Evolutionary conservation across 2,888 invertebrate species (phyloP).

Genomic region (Apotomis turbidana): DNA sequence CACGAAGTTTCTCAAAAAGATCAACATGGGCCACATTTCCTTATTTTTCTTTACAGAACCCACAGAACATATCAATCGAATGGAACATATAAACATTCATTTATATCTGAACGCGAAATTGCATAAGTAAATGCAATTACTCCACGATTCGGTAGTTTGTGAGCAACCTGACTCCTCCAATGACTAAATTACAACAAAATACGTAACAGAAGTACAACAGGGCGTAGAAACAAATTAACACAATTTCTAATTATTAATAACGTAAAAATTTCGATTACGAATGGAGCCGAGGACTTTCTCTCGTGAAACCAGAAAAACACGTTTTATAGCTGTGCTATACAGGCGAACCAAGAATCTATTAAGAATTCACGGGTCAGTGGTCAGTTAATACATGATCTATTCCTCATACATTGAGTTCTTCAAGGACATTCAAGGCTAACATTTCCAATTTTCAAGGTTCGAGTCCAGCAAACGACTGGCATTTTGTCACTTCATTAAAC

Average conservation of each 20-base stretch:
- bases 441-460: not conserved
- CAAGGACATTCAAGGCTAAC: conserved; percentile 12
- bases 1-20: not conserved
- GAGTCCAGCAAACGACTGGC: not conserved
- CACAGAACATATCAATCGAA: not conserved
- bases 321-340: conserved; percentile 27
- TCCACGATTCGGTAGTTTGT: not conserved
- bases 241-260: not conserved
- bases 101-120: not conserved
- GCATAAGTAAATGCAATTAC: not conserved
- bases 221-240: not conserved
- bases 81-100: not conserved
- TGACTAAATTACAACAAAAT: not conserved
- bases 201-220: not conserved
- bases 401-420: not conserved
- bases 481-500: conserved; percentile 22
- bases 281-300: conserved; percentile 32
- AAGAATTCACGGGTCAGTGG: conserved; percentile 21
- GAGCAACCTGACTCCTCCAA: not conserved
- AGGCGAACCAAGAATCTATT: conserved; percentile 22
- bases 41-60: not conserved
- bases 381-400: not conserved
- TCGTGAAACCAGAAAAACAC: conserved; percentile 34
- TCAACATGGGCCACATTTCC: not conserved
- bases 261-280: conserved; percentile 14